Base-by-base conservation (phyloP, 2,113 vertebrate genomes). In the Sialia sialis region DNA sequence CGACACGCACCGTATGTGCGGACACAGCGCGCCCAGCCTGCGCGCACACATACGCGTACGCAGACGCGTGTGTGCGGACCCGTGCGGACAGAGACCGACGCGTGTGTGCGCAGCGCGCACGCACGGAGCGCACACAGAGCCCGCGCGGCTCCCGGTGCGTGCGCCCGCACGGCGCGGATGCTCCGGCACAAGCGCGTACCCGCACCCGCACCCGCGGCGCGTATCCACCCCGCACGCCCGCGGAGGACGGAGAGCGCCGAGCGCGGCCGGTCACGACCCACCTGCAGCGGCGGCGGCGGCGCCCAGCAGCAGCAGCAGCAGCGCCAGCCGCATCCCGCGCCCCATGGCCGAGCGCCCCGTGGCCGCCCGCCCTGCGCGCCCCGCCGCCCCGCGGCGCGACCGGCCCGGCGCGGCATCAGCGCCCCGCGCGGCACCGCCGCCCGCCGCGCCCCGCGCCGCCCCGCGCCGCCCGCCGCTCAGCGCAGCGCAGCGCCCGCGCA, bases 201-300 rank as follows among this genome's bases (percentile, higher is more conserved):
- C 20, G 27, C 78, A 11, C 21, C 1, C 14, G 25, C 68, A 6
- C 29, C 1, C 4, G 14, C 26, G 8, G 59, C 34, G 80, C 67
- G 68, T 2, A 12, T 51, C 74, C 29, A 20, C 74, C 74, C 34
- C 80, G 67, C 30, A 13, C 60, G n/a, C 49, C 91, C 12, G 74
- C 51, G 38, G 63, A 49, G 43, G 41, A 38, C 55, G 55, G 54
- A 51, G 36, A 27, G 7, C 51, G 30, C 87, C 66, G 68, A 68
- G 74, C 55, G 67, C 87, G 87, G 74, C 29, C 70, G 59, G 94
- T 79, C 90, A 58, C 90, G 88, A 98, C 98, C 97, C 96, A 98
- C 98, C 98, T 98, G 98, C 97, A 93, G 94, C 96, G 75, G 96
- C 94, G 92, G 96, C 94, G 92, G 92, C 96, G 91, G 87, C 94